Conservation (phyloP, 2,888 invertebrate genomes). For the Drosophila borborema region DNA sequence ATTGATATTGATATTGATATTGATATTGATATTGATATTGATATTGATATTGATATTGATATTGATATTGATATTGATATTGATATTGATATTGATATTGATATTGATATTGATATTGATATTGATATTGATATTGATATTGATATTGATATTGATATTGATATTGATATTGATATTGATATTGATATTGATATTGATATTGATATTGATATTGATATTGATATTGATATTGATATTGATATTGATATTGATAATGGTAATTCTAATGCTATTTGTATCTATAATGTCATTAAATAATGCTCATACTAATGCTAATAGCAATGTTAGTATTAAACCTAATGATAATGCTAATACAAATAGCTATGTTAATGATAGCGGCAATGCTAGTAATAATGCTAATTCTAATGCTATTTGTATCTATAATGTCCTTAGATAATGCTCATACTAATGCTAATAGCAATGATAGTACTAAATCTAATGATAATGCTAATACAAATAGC, state of each 20-base stretch:
- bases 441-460: not conserved
- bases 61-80: too few relatives aligned
- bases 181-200: too few relatives aligned
- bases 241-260: not conserved
- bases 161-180: too few relatives aligned
- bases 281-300: not conserved
- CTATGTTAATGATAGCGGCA: not conserved
- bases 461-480: not conserved
- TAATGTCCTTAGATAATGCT: not conserved
- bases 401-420: not conserved
- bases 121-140: too few relatives aligned
- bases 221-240: too few relatives aligned
- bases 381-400: not conserved
- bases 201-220: too few relatives aligned
- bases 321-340: not conserved
- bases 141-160: too few relatives aligned
- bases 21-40: too few relatives aligned
- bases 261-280: not conserved
- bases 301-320: not conserved
- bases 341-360: not conserved
- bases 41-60: too few relatives aligned
- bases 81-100: too few relatives aligned
- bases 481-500: not conserved
- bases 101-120: too few relatives aligned
- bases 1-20: too few relatives aligned